phyloP scores from a whole-genome alignment of 2,888 invertebrate species.

The Hecatera dysodea region DNA sequence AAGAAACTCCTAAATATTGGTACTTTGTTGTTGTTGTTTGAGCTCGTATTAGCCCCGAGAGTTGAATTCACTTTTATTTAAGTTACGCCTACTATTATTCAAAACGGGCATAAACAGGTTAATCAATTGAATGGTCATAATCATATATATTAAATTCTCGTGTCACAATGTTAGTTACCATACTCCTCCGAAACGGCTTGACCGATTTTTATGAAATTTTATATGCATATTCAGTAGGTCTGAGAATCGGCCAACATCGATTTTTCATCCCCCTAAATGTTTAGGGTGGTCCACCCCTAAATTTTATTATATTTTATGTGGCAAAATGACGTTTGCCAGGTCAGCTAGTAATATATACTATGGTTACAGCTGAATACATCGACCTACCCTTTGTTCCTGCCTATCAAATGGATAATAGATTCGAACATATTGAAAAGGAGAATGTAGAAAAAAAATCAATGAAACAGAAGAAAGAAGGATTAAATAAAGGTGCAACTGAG shows the following conservation, averaged over 20 bases:
- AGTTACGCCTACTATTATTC: not conserved
- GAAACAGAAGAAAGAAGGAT: slow-evolving; percentile 16
- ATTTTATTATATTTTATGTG: no score
- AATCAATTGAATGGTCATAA: no score
- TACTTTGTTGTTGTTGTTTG: not conserved
- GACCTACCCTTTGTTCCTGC: slow-evolving; percentile 73
- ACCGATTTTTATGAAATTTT: no score
- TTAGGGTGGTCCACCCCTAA: no score
- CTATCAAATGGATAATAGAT: slow-evolving; percentile 74
- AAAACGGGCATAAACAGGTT: not conserved
- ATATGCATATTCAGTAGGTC: no score
- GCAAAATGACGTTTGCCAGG: no score
- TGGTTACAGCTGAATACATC: slow-evolving; percentile 70
- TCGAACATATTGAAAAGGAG: slow-evolving; percentile 59
- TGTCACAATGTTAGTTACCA: no score
- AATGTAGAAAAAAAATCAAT: slow-evolving; percentile 6
- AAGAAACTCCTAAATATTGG: not conserved
- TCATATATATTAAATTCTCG: no score
- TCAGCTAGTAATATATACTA: not conserved
- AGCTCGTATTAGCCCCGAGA: not conserved
- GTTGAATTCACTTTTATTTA: not conserved
- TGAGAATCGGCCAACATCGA: no score
- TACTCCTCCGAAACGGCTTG: no score
- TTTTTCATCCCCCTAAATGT: no score
- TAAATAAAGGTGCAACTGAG: not conserved